Evolutionary conservation across 2,888 invertebrate species (phyloP).

Genomic region (Plagodis dolabraria): DNA sequence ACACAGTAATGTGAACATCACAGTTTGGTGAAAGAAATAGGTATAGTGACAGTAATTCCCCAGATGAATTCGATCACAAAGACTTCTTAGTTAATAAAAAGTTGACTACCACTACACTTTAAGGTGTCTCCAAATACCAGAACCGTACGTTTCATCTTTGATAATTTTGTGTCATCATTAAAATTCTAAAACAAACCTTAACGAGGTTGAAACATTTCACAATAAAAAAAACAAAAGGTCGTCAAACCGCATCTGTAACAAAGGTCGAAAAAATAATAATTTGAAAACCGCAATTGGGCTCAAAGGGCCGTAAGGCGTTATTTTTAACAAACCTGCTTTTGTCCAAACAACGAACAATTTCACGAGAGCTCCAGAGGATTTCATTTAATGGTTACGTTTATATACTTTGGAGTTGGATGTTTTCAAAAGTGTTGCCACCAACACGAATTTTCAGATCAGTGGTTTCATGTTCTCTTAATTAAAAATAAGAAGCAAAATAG

Average conservation of each 20-base stretch:
- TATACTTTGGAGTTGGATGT: conserved; percentile 1
- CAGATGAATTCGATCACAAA: no score
- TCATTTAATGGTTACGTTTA: conserved; percentile 15
- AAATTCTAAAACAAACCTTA: conserved; percentile 11
- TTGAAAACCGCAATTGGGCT: conserved; percentile 53
- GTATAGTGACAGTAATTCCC: no score
- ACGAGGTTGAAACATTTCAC: conserved; percentile 19
- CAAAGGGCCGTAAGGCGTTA: conserved; percentile 57
- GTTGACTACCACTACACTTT: no score
- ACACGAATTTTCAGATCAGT: no score
- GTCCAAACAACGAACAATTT: conserved; percentile 51
- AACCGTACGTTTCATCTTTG: background rate
- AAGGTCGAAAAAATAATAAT: conserved; percentile 49
- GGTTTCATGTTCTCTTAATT: no score
- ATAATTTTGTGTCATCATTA: conserved; percentile 4
- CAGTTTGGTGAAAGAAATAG: no score
- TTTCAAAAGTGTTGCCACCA: no score
- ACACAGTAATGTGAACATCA: no score
- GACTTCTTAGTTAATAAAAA: no score
- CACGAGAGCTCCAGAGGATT: conserved; percentile 28
- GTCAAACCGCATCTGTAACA: conserved; percentile 49
- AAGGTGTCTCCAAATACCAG: background rate
- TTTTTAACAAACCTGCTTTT: conserved; percentile 51
- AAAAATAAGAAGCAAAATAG: no score
- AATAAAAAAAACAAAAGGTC: conserved; percentile 32